These are phyloP conservation scores for Smittia aterrima DNA, from an alignment of 2,888 invertebrate species.

Conservation along the genomic window DNA sequence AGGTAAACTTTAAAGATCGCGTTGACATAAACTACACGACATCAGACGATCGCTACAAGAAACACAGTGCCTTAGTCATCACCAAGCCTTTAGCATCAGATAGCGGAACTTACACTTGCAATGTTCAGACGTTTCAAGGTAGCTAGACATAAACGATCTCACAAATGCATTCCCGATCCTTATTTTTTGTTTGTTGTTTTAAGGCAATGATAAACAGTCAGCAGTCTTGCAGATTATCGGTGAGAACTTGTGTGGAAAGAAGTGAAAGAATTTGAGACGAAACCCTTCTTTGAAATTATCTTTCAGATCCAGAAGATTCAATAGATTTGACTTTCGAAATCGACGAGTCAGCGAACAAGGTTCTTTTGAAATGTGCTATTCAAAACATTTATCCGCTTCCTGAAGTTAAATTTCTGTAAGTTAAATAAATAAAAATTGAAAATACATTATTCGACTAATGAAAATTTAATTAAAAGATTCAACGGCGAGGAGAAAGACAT, in stretches of 20 bases:
- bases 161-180: not conserved
- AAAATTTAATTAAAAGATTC: not conserved
- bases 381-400: constrained; percentile 29
- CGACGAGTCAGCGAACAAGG: not conserved
- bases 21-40: constrained; percentile 14
- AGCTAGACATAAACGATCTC: not conserved
- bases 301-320: constrained; percentile 7
- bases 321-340: not conserved
- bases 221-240: not conserved
- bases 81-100: not conserved
- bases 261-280: too few species aligned
- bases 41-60: constrained; percentile 9
- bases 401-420: constrained; percentile 28
- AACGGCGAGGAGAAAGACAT: not conserved
- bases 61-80: constrained; percentile 29
- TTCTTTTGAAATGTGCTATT: constrained; percentile 14
- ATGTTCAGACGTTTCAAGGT: constrained; percentile 27
- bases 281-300: too few species aligned
- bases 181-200: not conserved
- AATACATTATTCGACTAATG: too few species aligned
- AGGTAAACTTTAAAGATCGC: constrained; percentile 19
- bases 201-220: not conserved
- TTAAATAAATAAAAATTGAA: not conserved
- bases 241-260: not conserved
- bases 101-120: constrained; percentile 22